These are phyloP conservation scores for Micrastur ruficollis DNA, from an alignment of 2,797 vertebrate species.

Conservation along the genomic window DNA sequence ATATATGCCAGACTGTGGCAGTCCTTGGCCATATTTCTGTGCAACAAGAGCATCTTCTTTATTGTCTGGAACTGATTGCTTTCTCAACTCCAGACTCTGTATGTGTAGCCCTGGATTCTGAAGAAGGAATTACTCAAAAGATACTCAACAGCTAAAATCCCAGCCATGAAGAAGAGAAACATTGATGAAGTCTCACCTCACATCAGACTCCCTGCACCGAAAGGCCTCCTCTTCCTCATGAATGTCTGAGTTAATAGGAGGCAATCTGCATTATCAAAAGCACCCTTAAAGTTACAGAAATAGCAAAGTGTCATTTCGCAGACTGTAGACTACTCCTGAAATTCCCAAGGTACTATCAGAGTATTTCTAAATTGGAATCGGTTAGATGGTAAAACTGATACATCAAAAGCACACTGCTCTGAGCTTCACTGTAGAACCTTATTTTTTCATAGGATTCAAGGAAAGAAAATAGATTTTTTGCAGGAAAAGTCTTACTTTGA, in stretches of 20 bases:
- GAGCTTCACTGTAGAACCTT: neutral
- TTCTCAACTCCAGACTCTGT: neutral
- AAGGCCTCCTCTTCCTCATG: neutral
- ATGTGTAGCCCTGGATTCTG: neutral
- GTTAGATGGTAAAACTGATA: neutral
- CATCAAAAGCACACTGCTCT: neutral
- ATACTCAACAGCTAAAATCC: neutral
- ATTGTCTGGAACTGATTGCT: neutral
- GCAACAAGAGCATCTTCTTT: neutral
- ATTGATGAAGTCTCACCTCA: neutral
- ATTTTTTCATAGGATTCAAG: neutral
- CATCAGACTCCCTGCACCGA: neutral
- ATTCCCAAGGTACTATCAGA: neutral
- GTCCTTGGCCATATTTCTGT: neutral
- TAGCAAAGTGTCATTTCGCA: neutral
- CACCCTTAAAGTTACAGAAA: neutral
- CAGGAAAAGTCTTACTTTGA: neutral
- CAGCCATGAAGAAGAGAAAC: neutral
- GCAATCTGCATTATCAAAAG: neutral
- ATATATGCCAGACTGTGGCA: neutral
- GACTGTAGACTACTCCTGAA: neutral
- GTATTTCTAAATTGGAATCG: neutral
- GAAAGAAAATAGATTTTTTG: neutral
- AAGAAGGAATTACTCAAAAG: neutral
- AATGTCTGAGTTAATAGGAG: neutral